Base-by-base conservation (phyloP, 1,140 invertebrate genomes). In the Leptestheria dahalacensis region DNA sequence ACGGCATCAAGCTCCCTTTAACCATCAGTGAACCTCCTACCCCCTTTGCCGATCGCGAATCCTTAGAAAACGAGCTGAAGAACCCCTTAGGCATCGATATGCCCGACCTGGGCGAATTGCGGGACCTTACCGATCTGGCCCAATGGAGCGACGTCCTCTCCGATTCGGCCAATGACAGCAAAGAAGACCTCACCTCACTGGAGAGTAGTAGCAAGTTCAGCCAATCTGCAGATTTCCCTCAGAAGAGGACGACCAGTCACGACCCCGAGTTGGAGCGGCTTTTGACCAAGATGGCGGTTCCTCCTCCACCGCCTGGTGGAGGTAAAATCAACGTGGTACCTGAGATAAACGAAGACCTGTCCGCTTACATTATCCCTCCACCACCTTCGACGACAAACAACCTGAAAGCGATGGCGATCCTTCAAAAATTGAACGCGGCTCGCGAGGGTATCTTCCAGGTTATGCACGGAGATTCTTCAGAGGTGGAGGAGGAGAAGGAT, bases 331-430 rank as follows among this genome's bases (percentile, higher is more conserved):
- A 69, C 68, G 56, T 66, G 3, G 48, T 64, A 26, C 55, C 55
- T 10, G 28, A 62, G 48, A 66, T 60, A 28, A 55, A 26, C n/a
- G 68, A 86, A 70, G 82, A 88, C 71, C 83, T 88, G 48, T 81
- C 84, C 72, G 81, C 83, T 0, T 85, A 83, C 61, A 87, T 88
- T 33, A 88, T 88, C 67, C 86, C 85, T 33, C 85, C 85, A 2
- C 86, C 86, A 0, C 85, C 86, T 1, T 67, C 72, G 2, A 74
- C 75, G 0, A 72, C 73, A 4, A 60, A 55, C 65, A 41, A 68
- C 65, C 6, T 62, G 59, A 56, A 66, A 63, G 64, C 62, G 61
- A 21, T 50, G 3, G 63, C 58, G 54, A 59, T 64, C 23, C 57
- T 64, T 15, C 64, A 61, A 24, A 56, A 61, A 56, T 59, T 62